phyloP scores from a whole-genome alignment of 35 echinoderm and acorn worm genomes.

The Hemicentrotus pulcherrimus region DNA sequence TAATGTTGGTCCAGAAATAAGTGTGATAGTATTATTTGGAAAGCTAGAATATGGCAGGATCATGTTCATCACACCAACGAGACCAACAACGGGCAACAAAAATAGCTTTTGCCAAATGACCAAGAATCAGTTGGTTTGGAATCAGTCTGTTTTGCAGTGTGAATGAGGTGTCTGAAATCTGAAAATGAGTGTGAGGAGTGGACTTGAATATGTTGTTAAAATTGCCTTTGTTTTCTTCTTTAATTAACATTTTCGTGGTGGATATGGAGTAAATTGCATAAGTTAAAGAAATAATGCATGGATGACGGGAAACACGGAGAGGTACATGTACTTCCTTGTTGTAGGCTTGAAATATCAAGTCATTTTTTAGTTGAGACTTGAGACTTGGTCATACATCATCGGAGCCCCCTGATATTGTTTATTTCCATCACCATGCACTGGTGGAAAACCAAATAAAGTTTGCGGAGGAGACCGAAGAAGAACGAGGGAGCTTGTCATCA shows the following conservation, averaged over 20 bases:
- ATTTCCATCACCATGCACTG: constrained; percentile 39
- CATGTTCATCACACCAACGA: too few relatives aligned
- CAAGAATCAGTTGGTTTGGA: not conserved
- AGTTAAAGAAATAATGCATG: not conserved
- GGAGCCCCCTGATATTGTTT: constrained; percentile 21
- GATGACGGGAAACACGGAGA: not conserved
- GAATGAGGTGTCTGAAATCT: not conserved
- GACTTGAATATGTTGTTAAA: not conserved
- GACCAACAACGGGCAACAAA: too few relatives aligned
- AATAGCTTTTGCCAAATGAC: not conserved
- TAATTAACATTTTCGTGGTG: not conserved
- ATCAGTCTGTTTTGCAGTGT: not conserved
- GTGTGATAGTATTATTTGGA: not conserved
- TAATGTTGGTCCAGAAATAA: too few relatives aligned
- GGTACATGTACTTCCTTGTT: not conserved
- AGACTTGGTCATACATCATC: constrained; percentile 26
- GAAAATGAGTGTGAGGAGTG: not conserved
- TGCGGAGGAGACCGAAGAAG: constrained; percentile 16
- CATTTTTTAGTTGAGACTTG: not conserved
- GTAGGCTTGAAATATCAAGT: not conserved
- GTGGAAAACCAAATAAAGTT: constrained; percentile 55
- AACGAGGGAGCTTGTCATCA: not conserved
- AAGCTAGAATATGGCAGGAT: not conserved
- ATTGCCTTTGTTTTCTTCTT: not conserved
- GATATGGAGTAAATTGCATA: not conserved